phyloP scores from a whole-genome alignment of 2,888 invertebrate species.

The Aricia artaxerxes region DNA sequence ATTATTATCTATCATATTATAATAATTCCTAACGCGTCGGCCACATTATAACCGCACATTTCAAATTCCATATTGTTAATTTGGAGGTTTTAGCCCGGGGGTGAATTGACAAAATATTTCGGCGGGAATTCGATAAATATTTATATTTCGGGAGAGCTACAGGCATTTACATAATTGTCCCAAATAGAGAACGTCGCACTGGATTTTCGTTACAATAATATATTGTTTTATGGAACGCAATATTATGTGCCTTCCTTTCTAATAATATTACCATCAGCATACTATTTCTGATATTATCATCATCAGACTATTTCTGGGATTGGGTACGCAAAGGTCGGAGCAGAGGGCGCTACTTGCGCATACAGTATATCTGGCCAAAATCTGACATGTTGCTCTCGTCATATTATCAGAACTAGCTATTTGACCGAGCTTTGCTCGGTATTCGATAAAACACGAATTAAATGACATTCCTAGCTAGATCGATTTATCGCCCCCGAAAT shows the following conservation, averaged over 20 bases:
- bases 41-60: slow-evolving; percentile 2
- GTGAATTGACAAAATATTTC: slow-evolving; percentile 22
- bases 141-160: slow-evolving; percentile 7
- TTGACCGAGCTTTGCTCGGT: too few relatives aligned
- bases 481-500: too few relatives aligned
- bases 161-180: slow-evolving; percentile 12
- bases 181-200: background rate
- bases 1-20: background rate
- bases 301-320: too few relatives aligned
- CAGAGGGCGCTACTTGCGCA: too few relatives aligned
- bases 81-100: slow-evolving; percentile 1
- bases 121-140: slow-evolving; percentile 9
- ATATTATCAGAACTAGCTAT: too few relatives aligned
- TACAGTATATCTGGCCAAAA: too few relatives aligned
- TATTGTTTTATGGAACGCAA: background rate
- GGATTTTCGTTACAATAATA: slow-evolving; percentile 15
- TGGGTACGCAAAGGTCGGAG: too few relatives aligned
- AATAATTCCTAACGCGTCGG: background rate
- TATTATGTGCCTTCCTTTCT: background rate
- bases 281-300: too few relatives aligned
- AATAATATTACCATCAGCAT: background rate
- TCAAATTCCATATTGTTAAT: slow-evolving; percentile 7
- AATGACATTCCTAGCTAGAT: too few relatives aligned
- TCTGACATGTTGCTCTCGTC: too few relatives aligned
- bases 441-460: too few relatives aligned